These are phyloP conservation scores for Palythoa heliodiscus DNA, from an alignment of 92 coral and sea anemone genomes.

Conservation along the genomic window DNA sequence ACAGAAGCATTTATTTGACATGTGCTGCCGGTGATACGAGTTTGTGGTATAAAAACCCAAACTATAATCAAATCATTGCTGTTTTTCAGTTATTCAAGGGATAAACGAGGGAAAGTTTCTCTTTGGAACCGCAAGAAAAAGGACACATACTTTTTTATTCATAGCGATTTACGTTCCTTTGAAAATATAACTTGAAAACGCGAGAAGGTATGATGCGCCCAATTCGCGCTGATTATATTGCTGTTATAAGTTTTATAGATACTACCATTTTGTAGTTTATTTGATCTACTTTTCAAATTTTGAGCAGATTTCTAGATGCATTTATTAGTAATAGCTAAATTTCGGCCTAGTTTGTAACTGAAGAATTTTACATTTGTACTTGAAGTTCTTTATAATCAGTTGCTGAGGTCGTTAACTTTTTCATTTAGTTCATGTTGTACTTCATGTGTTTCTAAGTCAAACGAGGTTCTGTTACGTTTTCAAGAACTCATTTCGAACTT, in stretches of 20 bases:
- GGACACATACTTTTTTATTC: not conserved
- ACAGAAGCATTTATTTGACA: not conserved
- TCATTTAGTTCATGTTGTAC: no score
- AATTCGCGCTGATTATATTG: not conserved
- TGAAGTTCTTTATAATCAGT: not conserved
- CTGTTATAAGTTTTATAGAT: not conserved
- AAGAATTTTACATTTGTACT: not conserved
- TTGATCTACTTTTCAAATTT: not conserved
- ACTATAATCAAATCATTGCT: constrained; percentile 10
- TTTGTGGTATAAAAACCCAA: constrained; percentile 31
- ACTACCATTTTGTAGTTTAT: not conserved
- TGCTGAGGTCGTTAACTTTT: no score
- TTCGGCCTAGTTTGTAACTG: not conserved
- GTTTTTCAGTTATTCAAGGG: constrained; percentile 10
- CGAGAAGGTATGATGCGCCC: constrained; percentile 13
- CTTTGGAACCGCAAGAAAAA: not conserved
- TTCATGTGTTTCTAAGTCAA: no score
- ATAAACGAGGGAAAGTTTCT: not conserved
- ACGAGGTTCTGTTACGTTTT: no score
- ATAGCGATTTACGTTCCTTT: not conserved
- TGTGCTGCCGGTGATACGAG: constrained; percentile 13
- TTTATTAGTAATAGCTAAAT: not conserved
- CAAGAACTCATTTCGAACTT: no score
- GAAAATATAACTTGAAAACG: not conserved
- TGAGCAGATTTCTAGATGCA: not conserved